Percentiles rank a stretch among this genome's conserved stretches.
Conservation (phyloP, 2,797 vertebrate genomes). For the Tamandua tetradactyla region DNA sequence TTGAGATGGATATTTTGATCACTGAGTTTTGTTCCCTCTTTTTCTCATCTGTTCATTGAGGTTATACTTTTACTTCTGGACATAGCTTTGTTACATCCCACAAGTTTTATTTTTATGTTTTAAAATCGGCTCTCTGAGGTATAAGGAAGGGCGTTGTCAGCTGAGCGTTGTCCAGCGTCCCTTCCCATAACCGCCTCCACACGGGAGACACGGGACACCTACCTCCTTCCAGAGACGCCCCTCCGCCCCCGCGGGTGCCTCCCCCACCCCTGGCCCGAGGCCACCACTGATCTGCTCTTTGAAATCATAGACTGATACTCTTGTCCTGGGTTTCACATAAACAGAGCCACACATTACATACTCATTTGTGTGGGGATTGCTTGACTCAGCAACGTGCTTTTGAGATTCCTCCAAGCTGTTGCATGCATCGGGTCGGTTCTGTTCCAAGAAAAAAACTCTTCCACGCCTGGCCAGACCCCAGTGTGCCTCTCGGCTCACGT, state of each 20-base stretch:
- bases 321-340: not conserved
- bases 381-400: not conserved
- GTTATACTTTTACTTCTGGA: not conserved
- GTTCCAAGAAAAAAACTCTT: too few species aligned
- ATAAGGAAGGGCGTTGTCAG: not conserved
- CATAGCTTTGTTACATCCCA: not conserved
- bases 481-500: not conserved
- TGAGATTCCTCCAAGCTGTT: too few species aligned
- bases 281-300: not conserved
- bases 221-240: not conserved
- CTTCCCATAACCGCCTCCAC: too few species aligned
- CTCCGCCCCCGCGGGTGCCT: not conserved
- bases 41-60: not conserved
- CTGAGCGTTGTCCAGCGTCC: too few species aligned
- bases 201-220: not conserved
- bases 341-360: not conserved
- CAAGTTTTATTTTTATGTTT: not conserved
- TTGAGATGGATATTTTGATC: not conserved
- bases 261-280: not conserved
- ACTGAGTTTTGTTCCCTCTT: not conserved
- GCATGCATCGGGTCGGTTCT: too few species aligned
- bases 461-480: too few species aligned
- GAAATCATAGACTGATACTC: too few species aligned
- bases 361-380: not conserved
- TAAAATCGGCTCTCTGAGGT: not conserved